These are phyloP conservation scores for Nomada fucata DNA, from an alignment of 2,888 invertebrate species.

Conservation along the genomic window DNA sequence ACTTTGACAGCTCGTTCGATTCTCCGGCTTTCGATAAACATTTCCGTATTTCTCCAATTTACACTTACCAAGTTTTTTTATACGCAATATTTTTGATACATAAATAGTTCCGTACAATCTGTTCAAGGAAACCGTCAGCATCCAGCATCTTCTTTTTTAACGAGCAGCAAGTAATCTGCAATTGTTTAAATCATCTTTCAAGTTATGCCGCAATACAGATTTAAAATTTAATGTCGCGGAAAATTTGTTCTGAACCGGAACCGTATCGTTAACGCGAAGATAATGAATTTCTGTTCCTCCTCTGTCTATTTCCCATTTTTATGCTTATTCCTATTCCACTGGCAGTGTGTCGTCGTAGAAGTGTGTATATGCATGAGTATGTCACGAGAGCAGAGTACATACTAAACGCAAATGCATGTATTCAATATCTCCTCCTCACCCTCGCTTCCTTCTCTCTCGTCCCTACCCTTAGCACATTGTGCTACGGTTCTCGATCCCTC, in stretches of 20 bases:
- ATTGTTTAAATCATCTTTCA: not conserved
- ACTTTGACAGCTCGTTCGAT: slow-evolving; percentile 16
- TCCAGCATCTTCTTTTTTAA: too few species aligned
- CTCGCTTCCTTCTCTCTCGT: slow-evolving; percentile 1
- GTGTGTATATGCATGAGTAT: slow-evolving; percentile 50
- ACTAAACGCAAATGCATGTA: slow-evolving; percentile 41
- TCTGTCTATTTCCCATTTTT: slow-evolving; percentile 30
- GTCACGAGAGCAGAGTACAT: slow-evolving; percentile 39
- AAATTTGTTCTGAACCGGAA: too few species aligned
- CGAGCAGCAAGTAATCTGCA: too few species aligned
- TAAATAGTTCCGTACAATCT: too few species aligned
- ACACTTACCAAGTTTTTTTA: too few species aligned
- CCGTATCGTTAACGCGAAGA: not conserved
- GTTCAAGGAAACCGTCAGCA: too few species aligned
- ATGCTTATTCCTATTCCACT: slow-evolving; percentile 60
- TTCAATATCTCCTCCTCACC: slow-evolving; percentile 39
- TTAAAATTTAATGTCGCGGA: too few species aligned
- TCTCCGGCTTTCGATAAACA: not conserved
- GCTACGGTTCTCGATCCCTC: slow-evolving; percentile 59
- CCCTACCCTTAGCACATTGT: slow-evolving; percentile 46
- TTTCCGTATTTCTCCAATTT: not conserved
- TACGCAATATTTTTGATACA: too few species aligned
- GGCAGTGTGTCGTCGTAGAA: slow-evolving; percentile 59
- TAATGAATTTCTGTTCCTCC: not conserved
- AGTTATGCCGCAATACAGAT: not conserved